Conservation (phyloP, 2,888 invertebrate species). For the Synergus gifuensis region DNA sequence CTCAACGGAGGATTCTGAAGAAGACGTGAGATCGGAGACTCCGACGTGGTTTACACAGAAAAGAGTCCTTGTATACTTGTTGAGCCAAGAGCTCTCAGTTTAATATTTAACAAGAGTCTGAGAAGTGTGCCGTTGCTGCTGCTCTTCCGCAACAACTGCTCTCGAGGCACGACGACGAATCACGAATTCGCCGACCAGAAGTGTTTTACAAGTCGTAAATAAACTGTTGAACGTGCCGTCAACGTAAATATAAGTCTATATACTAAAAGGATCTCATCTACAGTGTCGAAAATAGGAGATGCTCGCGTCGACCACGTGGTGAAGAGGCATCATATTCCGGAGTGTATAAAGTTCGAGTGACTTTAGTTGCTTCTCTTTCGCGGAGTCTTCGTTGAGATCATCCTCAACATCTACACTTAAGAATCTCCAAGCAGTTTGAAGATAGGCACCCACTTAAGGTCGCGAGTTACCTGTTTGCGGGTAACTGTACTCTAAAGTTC, state of each 20-base stretch:
- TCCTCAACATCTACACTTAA: slow-evolving; percentile 22
- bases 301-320: slow-evolving; percentile 49
- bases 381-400: background rate
- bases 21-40: slow-evolving; percentile 17
- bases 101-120: slow-evolving; percentile 47
- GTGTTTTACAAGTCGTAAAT: slow-evolving; percentile 44
- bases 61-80: slow-evolving; percentile 66
- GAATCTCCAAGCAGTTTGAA: slow-evolving; percentile 22
- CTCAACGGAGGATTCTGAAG: background rate
- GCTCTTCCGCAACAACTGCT: slow-evolving; percentile 32
- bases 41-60: background rate
- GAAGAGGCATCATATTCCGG: slow-evolving; percentile 31
- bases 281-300: background rate
- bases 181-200: slow-evolving; percentile 13
- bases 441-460: slow-evolving; percentile 19
- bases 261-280: background rate
- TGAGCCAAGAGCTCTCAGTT: slow-evolving; percentile 59
- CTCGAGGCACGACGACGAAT: slow-evolving; percentile 29
- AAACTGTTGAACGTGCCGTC: slow-evolving; percentile 42
- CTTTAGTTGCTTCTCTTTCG: background rate
- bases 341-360: background rate
- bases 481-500: slow-evolving; percentile 22
- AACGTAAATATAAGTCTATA: slow-evolving; percentile 23
- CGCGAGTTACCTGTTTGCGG: background rate
- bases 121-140: slow-evolving; percentile 34